phyloP scores from a whole-genome alignment of 2,888 invertebrate species.

The Alitta virens region DNA sequence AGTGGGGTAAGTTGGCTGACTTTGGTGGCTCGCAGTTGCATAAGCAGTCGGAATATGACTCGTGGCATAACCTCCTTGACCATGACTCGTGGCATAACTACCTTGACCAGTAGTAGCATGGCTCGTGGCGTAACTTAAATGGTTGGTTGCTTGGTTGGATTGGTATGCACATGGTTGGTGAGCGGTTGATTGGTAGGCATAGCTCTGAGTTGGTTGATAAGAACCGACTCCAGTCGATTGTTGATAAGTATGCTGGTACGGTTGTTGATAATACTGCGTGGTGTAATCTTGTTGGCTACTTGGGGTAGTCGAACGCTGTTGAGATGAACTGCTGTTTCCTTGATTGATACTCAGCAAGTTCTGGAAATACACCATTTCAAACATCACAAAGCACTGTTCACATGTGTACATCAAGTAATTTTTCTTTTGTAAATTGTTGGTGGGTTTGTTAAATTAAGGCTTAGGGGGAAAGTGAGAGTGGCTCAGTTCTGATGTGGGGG shows the following conservation, averaged over 20 bases:
- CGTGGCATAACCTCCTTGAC: background rate
- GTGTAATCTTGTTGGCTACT: constrained; percentile 18
- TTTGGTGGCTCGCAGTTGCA: too few species aligned
- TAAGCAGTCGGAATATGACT: background rate
- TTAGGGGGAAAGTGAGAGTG: too few species aligned
- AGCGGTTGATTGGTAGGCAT: constrained; percentile 1
- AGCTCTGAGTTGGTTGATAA: constrained; percentile 25
- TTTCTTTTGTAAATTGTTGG: too few species aligned
- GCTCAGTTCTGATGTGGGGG: too few species aligned
- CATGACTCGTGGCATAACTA: background rate
- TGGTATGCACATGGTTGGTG: background rate
- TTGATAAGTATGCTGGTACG: background rate
- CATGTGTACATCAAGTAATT: too few species aligned
- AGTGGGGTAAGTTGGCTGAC: too few species aligned
- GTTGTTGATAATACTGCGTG: constrained; percentile 14
- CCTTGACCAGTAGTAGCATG: background rate
- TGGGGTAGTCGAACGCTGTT: constrained; percentile 30
- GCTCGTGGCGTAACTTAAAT: background rate
- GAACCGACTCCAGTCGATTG: background rate
- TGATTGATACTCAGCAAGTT: constrained; percentile 8
- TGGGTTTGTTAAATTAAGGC: too few species aligned
- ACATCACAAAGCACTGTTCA: too few species aligned
- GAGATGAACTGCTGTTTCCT: constrained; percentile 9
- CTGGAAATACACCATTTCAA: too few species aligned
- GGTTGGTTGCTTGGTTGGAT: background rate